These are phyloP conservation scores for Dicentrarchus labrax DNA, from an alignment of 2,113 vertebrate genomes.

Conservation along the genomic window DNA sequence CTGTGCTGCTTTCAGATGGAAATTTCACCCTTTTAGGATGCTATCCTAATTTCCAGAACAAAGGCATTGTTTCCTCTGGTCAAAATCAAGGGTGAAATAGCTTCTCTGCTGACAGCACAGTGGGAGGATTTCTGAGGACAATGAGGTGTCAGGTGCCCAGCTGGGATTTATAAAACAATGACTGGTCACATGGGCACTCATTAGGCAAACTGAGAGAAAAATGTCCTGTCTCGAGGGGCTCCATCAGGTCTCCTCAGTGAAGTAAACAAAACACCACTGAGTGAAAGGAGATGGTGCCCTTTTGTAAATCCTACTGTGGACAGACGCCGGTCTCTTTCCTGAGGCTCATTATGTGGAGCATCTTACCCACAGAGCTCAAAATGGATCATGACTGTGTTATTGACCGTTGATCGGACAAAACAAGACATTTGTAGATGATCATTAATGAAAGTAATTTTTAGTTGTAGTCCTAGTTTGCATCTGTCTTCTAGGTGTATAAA, in stretches of 20 bases:
- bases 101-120: slow-evolving; percentile 30
- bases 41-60: slow-evolving; percentile 15
- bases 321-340: neutral
- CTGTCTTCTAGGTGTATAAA: neutral
- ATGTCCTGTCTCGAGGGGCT: neutral
- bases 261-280: neutral
- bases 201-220: slow-evolving; percentile 7
- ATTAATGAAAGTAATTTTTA: neutral
- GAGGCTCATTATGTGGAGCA: neutral
- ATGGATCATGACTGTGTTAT: neutral
- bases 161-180: slow-evolving; percentile 58
- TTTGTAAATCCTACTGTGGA: neutral
- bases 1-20: slow-evolving; percentile 26
- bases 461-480: neutral
- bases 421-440: neutral
- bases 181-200: neutral
- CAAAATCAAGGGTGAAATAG: slow-evolving; percentile 15
- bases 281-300: neutral
- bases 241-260: slow-evolving; percentile 4
- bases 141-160: slow-evolving; percentile 21
- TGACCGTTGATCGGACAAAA: neutral
- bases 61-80: slow-evolving; percentile 34
- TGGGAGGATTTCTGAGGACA: slow-evolving; percentile 22
- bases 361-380: neutral
- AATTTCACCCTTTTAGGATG: slow-evolving; percentile 23